Evolutionary conservation across 2,888 invertebrate genomes (phyloP), one percentile per base, ranked within the genome.

Genomic region (Cryptosula pallasiana): DNA sequence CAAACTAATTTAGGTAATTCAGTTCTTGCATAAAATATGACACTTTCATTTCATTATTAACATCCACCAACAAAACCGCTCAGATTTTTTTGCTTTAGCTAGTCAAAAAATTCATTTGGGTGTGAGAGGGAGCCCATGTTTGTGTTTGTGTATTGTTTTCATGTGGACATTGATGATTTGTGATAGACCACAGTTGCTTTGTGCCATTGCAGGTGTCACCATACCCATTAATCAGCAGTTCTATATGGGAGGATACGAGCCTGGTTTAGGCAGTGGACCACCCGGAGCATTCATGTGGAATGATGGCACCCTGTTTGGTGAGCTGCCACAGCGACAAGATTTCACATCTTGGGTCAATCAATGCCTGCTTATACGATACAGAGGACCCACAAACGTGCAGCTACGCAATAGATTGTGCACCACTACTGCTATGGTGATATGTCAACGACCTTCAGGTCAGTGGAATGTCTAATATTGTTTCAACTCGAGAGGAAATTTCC

Each of bases 371-470:
- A 45, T 45, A 13, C 45, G 20, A 45, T 45, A 45, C 20, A 20
- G 5, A 45, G 5, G 9, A 13, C 9, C 5, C 5, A 45, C 45
- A 5, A 45, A 45, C 9, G 9, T 45, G 20, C 45, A 45, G 20
- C 9, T 45, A 13, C 45, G 45, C 5, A 63, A 32, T n/a, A 16
- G 34, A 3, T 5, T 13, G 2, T 63, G 63, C 32, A 63, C 29
- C 13, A n/a, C 29, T 13, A 32, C 32, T 13, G 27, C 9, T 2
- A 16, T 29, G 13, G 34, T 63, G 3, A 27, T 63, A 16, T 63
- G 63, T 32, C 27, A 63, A 34, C 27, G 63, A 63, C 63, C 63
- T 34, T 63, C 63, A 63, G 32, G 63, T 45, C 20, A n/a, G n/a
- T n/a, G n/a, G n/a, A n/a, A n/a, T n/a, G n/a, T n/a, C n/a, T n/a